Evolutionary conservation across 2,888 invertebrate genomes (phyloP), one percentile per base, ranked within the genome.

Genomic region (Liodrosophila aerea): DNA sequence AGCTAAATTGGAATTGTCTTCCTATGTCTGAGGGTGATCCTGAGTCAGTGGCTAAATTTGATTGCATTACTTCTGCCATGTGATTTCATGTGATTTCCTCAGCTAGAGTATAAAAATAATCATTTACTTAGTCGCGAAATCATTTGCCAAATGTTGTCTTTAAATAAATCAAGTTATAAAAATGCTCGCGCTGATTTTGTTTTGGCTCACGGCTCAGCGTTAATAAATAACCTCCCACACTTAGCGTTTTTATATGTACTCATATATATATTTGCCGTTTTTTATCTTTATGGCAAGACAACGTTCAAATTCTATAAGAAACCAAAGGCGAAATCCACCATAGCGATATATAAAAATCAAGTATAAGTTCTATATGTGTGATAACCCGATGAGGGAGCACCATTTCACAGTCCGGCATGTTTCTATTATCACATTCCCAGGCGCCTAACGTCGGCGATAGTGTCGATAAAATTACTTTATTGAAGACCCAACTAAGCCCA

Each of bases 111-210:
- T 63, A 70, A 54, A 70, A 73, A 70, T 73, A 70, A 56, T 58
- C 64, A 62, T 53, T 67, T 62, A 57, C 49, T 67, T 68, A 51
- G 73, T 68, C 34, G 45, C 60, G 31, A 63, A 63, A 73, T 69
- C 74, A 59, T 53, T 82, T 62, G 78, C 71, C 78, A 77, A 76
- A 77, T 74, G 76, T 70, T 74, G 51, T 80, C 72, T 82, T 70
- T 78, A 85, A 76, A 76, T 76, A 76, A 76, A 76, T 76, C 85
- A 77, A 85, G 83, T 85, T 78, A 77, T 85, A 83, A 85, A 78
- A 85, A 68, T 78, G 81, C 59, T 72, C 47, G 61, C 62, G 56
- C 50, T 65, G 76, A 68, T 80, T 78, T 83, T 40, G 61, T 83
- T 72, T 85, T 76, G 73, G 81, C 85, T 81, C 56, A 58, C 58